Percentiles rank a stretch among this genome's conserved stretches.
Conservation (phyloP, 2,888 invertebrate species). For the Lochmaea capreae region DNA sequence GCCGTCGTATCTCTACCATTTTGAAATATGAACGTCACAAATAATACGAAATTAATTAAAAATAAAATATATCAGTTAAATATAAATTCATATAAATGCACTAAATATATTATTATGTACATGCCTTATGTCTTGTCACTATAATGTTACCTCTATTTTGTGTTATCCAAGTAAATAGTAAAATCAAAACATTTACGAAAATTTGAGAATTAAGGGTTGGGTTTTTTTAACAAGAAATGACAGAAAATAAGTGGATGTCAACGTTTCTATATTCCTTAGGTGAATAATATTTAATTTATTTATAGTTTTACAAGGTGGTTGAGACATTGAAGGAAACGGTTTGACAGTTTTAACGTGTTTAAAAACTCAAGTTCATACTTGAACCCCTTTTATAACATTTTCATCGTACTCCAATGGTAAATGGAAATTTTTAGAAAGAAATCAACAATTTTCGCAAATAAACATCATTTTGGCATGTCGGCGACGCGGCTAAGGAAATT, state of each 20-base stretch:
- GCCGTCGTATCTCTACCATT: neutral
- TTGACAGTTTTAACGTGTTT: neutral
- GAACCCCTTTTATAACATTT: neutral
- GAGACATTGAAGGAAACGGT: neutral
- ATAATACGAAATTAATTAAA: neutral
- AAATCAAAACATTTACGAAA: slow-evolving; percentile 16
- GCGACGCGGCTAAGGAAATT: too few relatives aligned
- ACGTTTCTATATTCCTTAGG: slow-evolving; percentile 12
- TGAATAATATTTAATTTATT: slow-evolving; percentile 9
- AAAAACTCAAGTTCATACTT: neutral
- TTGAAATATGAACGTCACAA: neutral
- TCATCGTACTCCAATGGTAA: too few relatives aligned
- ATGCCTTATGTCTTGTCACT: slow-evolving; percentile 24
- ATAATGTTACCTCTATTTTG: slow-evolving; percentile 3
- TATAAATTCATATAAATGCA: slow-evolving; percentile 16
- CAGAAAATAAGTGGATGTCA: slow-evolving; percentile 35
- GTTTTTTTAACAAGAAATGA: slow-evolving; percentile 30
- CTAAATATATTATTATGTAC: slow-evolving; percentile 17
- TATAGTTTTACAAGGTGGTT: slow-evolving; percentile 1
- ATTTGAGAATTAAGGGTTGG: slow-evolving; percentile 15
- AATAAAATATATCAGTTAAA: neutral
- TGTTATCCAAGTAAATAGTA: slow-evolving; percentile 2
- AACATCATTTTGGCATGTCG: too few relatives aligned
- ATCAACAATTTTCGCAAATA: too few relatives aligned
- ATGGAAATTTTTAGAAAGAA: too few relatives aligned